Evolutionary conservation across 2,797 vertebrate species (phyloP), one percentile per base, ranked within the genome.

Genomic region (Mastacembelus armatus): DNA sequence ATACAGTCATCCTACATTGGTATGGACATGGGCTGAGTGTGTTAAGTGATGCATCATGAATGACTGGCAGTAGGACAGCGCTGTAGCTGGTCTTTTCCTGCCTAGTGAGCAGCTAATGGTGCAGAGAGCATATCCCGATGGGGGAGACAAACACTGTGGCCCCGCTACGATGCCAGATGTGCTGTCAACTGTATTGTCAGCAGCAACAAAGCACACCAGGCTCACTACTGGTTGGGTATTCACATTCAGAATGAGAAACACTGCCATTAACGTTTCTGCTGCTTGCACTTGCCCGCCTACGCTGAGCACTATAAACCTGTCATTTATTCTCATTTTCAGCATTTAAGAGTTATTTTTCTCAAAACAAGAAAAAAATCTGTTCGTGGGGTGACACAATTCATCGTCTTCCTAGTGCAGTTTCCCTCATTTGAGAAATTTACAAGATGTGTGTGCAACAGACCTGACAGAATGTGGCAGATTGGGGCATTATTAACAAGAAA

Each of bases 51-150:
- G 88, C 74, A 82, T 81, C 52, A 50, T 57, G 67, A 81, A 69
- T 78, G 86, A 83, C 66, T 75, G 82, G 80, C 81, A 72, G 84
- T n/a, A 57, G 86, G 76, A 74, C 63, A 54, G 57, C 45, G 14
- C 68, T 51, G 60, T 55, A 56, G 73, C 63, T 74, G 75, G 58
- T 85, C 71, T 86, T 89, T 91, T 88, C 87, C 80, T 90, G 89
- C 87, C 85, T 77, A 51, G 75, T 85, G 81, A 91, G 89, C 88
- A 88, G 81, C 89, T 92, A 93, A 92, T 90, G 88, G 86, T 88
- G 91, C 78, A 82, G 78, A 86, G 83, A 86, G 85, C 80, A 84
- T 58, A 71, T 80, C 85, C 85, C 83, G 1, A 61, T 57, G 55
- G 85, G 83, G 77, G 71, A 81, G 85, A 72, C 80, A 86, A 85